Evolutionary conservation across 2,888 invertebrate species (phyloP), one percentile per base, ranked within the genome.

Genomic region (Parnassius apollo): DNA sequence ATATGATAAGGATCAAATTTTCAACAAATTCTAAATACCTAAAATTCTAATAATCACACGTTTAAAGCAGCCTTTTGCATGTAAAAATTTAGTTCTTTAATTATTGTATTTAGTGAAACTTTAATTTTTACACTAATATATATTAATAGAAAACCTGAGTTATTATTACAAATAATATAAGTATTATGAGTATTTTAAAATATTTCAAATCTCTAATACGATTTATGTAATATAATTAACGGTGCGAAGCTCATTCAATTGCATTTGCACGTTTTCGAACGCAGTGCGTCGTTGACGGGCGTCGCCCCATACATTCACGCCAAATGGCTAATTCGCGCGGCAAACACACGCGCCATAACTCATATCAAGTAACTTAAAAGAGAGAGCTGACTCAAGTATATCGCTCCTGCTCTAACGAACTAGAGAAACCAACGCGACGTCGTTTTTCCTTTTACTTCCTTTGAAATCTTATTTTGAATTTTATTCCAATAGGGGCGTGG

Each of bases 391-490:
- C 77, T 65, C 66, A 78, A 73, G 75, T 83, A 77, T 69, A 74
- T 64, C 81, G 74, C 69, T 90, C 91, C 80, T 86, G 72, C 82
- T 91, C 89, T 83, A 80, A 82, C 89, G 72, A 82, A 81, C 86
- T 87, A 88, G 87, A 84, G 82, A 86, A 88, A 85, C 83, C 77
- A 77, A 81, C 75, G 81, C 81, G 75, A 72, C 75, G 88, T 88
- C 88, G 85, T 88, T 90, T 88, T 88, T 88, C 87, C 84, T 88
- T 91, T 88, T 89, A 82, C 83, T 83, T 86, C 85, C 84, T 88
- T 89, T 85, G 86, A 89, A 91, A 88, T 90, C 89, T 91, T 91
- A 90, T 91, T 91, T 90, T 87, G 86, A 89, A 88, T 87, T 90
- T 89, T 89, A 89, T 88, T 88, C 86, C 82, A 80, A 81, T 84